These are phyloP conservation scores for Apamea monoglypha DNA, from an alignment of 2,888 invertebrate genomes.

Conservation along the genomic window DNA sequence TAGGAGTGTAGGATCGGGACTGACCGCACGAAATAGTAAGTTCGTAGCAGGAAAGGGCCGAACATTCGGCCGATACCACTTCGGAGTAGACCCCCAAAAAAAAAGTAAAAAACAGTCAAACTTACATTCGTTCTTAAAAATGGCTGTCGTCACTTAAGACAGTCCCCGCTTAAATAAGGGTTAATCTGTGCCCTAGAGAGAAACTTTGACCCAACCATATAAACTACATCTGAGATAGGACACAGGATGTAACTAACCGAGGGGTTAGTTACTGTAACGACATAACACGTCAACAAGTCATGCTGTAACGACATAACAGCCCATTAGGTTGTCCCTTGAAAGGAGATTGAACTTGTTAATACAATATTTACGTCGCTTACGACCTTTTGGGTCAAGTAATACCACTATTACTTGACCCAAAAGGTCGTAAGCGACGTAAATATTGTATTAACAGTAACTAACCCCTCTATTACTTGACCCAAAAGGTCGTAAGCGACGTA, in stretches of 20 bases:
- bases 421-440: too few relatives aligned
- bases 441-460: too few relatives aligned
- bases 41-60: too few relatives aligned
- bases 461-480: conserved; percentile 15
- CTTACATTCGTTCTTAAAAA: neutral
- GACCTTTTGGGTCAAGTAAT: conserved; percentile 27
- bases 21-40: too few relatives aligned
- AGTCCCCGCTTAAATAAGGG: neutral
- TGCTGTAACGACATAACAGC: neutral
- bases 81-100: too few relatives aligned
- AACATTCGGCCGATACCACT: too few relatives aligned
- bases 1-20: too few relatives aligned
- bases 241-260: conserved; percentile 29
- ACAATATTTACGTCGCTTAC: conserved; percentile 33
- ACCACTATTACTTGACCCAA: too few relatives aligned
- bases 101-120: neutral
- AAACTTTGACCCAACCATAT: conserved; percentile 38
- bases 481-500: conserved; percentile 12
- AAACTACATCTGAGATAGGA: conserved; percentile 30
- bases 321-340: conserved; percentile 17
- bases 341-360: conserved; percentile 34
- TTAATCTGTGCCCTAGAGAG: conserved; percentile 28
- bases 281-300: conserved; percentile 22
- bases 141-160: conserved; percentile 8
- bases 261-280: too few relatives aligned